These are phyloP conservation scores for Platypus cylindrus DNA, from an alignment of 2,888 invertebrate species.

Conservation along the genomic window DNA sequence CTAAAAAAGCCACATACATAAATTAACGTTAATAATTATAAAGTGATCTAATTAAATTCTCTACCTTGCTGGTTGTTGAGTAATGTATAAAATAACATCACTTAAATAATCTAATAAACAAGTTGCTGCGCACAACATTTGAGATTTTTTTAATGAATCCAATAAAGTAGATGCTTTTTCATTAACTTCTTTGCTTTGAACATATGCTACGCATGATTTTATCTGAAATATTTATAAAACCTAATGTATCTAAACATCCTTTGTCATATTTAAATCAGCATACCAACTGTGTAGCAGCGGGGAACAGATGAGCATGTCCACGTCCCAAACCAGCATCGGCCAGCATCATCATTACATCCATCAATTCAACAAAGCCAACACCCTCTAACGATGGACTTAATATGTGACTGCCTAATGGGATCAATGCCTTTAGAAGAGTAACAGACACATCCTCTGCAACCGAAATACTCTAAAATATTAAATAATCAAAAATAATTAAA, in stretches of 20 bases:
- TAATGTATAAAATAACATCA: conserved; percentile 45
- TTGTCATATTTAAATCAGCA: background rate
- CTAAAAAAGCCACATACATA: conserved; percentile 26
- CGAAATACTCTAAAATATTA: conserved; percentile 34
- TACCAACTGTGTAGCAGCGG: conserved; percentile 65
- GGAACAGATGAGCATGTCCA: conserved; percentile 66
- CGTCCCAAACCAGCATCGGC: conserved; percentile 71
- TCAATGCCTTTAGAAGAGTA: conserved; percentile 56
- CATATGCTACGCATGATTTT: conserved; percentile 50
- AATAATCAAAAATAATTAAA: background rate
- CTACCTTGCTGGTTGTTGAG: conserved; percentile 15
- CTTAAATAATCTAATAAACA: conserved; percentile 75
- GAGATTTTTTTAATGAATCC: conserved; percentile 34
- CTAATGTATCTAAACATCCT: background rate
- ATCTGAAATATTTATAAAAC: conserved; percentile 27
- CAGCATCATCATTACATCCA: conserved; percentile 66
- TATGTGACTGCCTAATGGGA: conserved; percentile 58
- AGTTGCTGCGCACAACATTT: conserved; percentile 64
- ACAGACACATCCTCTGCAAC: conserved; percentile 48
- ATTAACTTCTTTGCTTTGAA: conserved; percentile 43
- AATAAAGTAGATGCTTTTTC: conserved; percentile 42
- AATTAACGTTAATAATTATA: background rate
- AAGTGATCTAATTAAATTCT: background rate
- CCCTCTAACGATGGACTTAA: conserved; percentile 51
- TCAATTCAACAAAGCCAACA: conserved; percentile 64